Evolutionary conservation across 2,888 invertebrate species (phyloP), one percentile per base, ranked within the genome.

Genomic region (Caradrina clavipalpis): DNA sequence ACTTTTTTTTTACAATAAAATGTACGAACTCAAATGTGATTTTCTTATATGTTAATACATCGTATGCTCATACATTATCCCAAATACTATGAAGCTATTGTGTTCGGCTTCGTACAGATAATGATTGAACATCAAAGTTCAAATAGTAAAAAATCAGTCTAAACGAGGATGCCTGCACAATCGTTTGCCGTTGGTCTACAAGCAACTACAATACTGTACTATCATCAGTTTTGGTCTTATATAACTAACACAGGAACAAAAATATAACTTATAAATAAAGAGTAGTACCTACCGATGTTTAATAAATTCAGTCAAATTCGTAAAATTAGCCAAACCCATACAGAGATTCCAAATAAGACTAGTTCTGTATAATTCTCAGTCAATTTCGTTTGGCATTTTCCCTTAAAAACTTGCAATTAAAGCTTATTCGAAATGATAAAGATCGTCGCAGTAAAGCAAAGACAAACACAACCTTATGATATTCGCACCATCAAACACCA

Each of bases 81-180:
- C 76, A 63, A 49, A 66, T 50, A 39, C 13, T 39, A 57, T 66
- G 54, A 69, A 63, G 55, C 57, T 51, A 53, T 61, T 15, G 61
- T 77, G 60, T 64, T 55, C 49, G 47, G 71, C 63, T 62, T 75
- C 62, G 54, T 61, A 87, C 39, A 39, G 77, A 76, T 73, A 88
- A 86, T 83, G 83, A 83, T 74, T 84, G 83, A 71, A 77, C 73
- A 75, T 57, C 47, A 62, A 63, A 73, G 76, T 78, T 81, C 81
- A 78, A 86, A 85, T 86, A 86, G 80, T 88, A 89, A 89, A 91
- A 94, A 93, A 94, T 95, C 95, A 95, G 95, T 95, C 95, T 92
- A 94, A 88, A 89, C 82, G 86, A 90, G 88, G 87, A 86, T 82
- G 87, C 90, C 89, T 87, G 86, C 77, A 81, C 89, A 83, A 84